A percentile compares a stretch with the other conserved stretches of the same genome.
phyloP scores from a whole-genome alignment of 2,113 vertebrate species.

The Nymphicus hollandicus region DNA sequence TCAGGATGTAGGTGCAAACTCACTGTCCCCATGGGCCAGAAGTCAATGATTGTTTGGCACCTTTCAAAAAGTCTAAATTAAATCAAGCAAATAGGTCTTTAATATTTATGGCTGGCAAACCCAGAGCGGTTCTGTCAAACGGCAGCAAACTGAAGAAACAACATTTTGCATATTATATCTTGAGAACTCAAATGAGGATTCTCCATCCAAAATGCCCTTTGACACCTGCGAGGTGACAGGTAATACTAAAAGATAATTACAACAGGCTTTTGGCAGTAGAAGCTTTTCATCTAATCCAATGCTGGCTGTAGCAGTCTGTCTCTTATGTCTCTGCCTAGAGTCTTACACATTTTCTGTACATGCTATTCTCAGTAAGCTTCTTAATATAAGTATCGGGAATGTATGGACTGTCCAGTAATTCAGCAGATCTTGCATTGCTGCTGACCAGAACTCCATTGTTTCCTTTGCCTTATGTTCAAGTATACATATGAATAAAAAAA shows the following conservation, averaged over 20 bases:
- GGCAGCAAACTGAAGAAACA: neutral
- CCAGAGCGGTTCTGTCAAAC: neutral
- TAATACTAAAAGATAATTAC: neutral
- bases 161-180: neutral
- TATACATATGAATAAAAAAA: neutral
- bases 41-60: neutral
- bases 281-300: neutral
- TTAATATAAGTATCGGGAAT: neutral
- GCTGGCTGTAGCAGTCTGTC: neutral
- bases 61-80: neutral
- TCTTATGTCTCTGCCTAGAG: neutral
- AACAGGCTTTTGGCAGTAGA: neutral
- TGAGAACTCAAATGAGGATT: neutral
- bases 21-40: neutral
- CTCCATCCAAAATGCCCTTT: neutral
- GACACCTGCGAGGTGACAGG: neutral
- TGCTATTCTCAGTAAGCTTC: neutral
- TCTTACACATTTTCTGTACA: fast-evolving
- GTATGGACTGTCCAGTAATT: neutral
- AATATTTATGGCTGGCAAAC: neutral
- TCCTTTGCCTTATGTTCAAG: neutral
- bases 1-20: neutral
- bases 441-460: neutral
- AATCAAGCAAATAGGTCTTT: neutral
- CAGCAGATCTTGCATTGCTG: neutral